Percentiles rank a stretch among this genome's conserved stretches.
These are phyloP conservation scores for Sminthurides aquaticus DNA, from an alignment of 2,888 invertebrate species.

Conservation along the genomic window DNA sequence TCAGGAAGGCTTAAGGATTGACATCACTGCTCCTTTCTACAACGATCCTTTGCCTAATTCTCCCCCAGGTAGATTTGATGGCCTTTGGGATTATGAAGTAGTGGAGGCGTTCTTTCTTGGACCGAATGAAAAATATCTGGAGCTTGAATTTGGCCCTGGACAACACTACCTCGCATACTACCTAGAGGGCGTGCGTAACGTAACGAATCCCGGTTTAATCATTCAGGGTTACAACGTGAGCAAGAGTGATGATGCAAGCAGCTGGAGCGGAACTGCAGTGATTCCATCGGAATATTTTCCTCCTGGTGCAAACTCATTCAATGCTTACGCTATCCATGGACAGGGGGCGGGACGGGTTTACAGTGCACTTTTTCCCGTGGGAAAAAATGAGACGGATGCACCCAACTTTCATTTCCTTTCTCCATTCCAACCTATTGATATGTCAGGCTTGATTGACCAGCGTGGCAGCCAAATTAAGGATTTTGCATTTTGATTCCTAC, in stretches of 20 bases:
- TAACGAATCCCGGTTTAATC: neutral
- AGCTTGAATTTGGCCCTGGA: slow-evolving; percentile 50
- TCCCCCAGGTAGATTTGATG: slow-evolving; percentile 45
- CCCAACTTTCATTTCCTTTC: slow-evolving; percentile 47
- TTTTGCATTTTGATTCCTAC: neutral
- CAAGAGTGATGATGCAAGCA: slow-evolving; percentile 39
- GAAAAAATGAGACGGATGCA: slow-evolving; percentile 45
- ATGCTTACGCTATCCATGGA: slow-evolving; percentile 53
- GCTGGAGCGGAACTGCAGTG: slow-evolving; percentile 48
- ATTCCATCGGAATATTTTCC: slow-evolving; percentile 51
- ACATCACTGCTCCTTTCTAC: slow-evolving; percentile 46
- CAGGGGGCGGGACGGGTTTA: slow-evolving; percentile 47
- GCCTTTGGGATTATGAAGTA: slow-evolving; percentile 50
- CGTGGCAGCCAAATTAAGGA: neutral
- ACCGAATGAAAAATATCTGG: slow-evolving; percentile 49
- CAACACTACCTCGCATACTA: slow-evolving; percentile 12
- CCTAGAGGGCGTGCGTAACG: slow-evolving; percentile 2
- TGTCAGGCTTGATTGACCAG: slow-evolving; percentile 7
- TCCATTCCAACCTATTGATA: slow-evolving; percentile 7
- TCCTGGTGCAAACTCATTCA: slow-evolving; percentile 48
- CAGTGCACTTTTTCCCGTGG: slow-evolving; percentile 49
- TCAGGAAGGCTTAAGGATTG: slow-evolving; percentile 32
- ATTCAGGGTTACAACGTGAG: neutral
- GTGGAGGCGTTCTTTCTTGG: slow-evolving; percentile 52
- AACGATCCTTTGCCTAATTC: slow-evolving; percentile 46